These are phyloP conservation scores for Ptychoptera albimana DNA, from an alignment of 2,888 invertebrate genomes.

Conservation along the genomic window DNA sequence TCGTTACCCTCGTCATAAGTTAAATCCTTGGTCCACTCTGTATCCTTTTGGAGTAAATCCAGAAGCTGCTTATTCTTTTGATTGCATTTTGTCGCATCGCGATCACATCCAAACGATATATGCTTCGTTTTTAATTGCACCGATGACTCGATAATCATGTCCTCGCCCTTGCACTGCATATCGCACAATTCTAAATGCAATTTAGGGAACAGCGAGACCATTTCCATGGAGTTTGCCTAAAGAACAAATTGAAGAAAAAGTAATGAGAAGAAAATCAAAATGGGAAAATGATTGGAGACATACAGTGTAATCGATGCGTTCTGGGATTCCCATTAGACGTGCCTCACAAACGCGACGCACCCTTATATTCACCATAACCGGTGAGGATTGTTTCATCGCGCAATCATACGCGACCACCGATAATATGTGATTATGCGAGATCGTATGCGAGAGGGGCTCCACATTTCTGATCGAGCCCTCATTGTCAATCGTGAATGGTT, in stretches of 20 bases:
- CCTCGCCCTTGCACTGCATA: conserved; percentile 28
- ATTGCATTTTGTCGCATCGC: conserved; percentile 42
- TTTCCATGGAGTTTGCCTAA: conserved; percentile 24
- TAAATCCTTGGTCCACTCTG: conserved; percentile 67
- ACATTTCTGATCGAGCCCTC: conserved; percentile 92
- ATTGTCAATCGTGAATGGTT: conserved; percentile 81
- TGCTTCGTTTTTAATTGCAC: conserved; percentile 39
- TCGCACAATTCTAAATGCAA: conserved; percentile 28
- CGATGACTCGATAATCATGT: conserved; percentile 24
- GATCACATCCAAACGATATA: conserved; percentile 91
- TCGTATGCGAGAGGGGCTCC: conserved; percentile 80
- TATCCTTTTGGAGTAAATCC: conserved; percentile 33
- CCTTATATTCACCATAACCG: conserved; percentile 92
- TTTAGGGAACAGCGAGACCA: conserved; percentile 27
- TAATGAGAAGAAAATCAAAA: too few species aligned
- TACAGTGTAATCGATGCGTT: conserved; percentile 29
- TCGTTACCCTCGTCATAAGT: conserved; percentile 78
- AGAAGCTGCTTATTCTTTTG: conserved; percentile 15
- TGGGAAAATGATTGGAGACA: too few species aligned
- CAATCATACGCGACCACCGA: conserved; percentile 96
- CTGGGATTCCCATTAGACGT: conserved; percentile 54
- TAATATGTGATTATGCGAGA: conserved; percentile 88
- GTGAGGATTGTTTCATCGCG: conserved; percentile 85
- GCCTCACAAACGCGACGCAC: conserved; percentile 67
- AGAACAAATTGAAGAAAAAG: conserved; percentile 1